Evolutionary conservation across 2,113 vertebrate species (phyloP), one percentile per base, ranked within the genome.

Genomic region (Diphyllodes magnificus): DNA sequence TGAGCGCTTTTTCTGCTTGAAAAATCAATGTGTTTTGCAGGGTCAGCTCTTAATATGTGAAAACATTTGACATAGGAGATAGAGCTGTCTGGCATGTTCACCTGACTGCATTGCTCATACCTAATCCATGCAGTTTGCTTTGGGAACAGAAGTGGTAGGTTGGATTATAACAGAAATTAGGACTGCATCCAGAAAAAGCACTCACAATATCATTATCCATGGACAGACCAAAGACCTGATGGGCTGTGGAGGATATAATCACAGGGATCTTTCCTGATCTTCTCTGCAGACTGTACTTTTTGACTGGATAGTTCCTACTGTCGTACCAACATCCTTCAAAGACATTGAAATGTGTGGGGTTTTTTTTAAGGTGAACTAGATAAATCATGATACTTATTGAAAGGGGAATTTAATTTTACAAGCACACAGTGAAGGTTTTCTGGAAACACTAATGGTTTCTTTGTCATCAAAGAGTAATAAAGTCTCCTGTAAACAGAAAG

Each of bases 381-480:
- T 82, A 63, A 75, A 49, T 73, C 33, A 37, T 59, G 23, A 27
- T 70, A 60, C 37, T 75, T 63, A 45, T n/a, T 76, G 66, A 25
- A 86, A 87, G 53, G 47, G 86, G 30, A 86, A 89, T 72, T 92
- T 80, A 81, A 93, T 96, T 88, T 90, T 71, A 40, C 61, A 64
- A n/a, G 39, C 61, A 50, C 15, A 33, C 39, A 56, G n/a, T 60
- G 51, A 78, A 59, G 56, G 57, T 82, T 88, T 90, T 84, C 37
- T 90, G 85, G 54, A 88, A 87, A 76, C 31, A 28, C 22, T 72
- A 65, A 76, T 80, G 66, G 51, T 79, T 88, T 86, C 75, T 92
- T 94, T 82, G 78, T 93, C 66, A 75, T 91, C 75, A 49, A 77
- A 77, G 72, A 84, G 44, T 84, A 92, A 91, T 92, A 87, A 93